Conservation (phyloP, 2,888 invertebrate genomes). For the Keiferia lycopersicella region DNA sequence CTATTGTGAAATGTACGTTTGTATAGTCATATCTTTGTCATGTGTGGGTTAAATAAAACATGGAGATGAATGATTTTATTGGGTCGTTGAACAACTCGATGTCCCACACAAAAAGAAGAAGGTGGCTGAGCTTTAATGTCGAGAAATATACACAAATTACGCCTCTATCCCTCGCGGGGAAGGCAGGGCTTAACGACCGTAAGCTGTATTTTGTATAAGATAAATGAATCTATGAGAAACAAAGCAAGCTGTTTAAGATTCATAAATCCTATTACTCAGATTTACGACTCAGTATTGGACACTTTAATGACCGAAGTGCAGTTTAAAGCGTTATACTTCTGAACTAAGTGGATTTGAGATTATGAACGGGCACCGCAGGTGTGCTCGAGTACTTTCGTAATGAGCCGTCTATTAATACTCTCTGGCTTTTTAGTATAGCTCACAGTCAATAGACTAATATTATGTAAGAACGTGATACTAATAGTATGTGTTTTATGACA, state of each 20-base stretch:
- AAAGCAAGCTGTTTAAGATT: neutral
- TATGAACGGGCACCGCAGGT: constrained; percentile 19
- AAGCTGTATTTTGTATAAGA: no score
- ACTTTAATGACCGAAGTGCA: constrained; percentile 21
- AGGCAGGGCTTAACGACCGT: no score
- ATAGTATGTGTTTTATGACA: neutral
- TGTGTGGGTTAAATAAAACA: no score
- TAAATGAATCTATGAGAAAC: neutral
- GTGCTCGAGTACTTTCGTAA: constrained; percentile 5
- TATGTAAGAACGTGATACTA: neutral
- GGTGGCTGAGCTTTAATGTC: no score
- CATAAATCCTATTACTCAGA: constrained; percentile 13
- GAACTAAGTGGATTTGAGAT: constrained; percentile 8
- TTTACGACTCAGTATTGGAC: constrained; percentile 11
- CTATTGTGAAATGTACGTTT: neutral
- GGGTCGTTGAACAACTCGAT: no score
- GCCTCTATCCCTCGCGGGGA: no score
- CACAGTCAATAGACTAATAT: neutral
- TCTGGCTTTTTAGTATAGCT: neutral
- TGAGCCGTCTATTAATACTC: neutral
- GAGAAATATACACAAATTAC: no score
- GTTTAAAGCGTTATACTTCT: constrained; percentile 14
- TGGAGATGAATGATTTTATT: no score
- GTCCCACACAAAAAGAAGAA: no score
- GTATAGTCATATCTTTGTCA: neutral